Evolutionary conservation across 2,113 vertebrate species (phyloP), one percentile per base, ranked within the genome.

Genomic region (Cochlearius cochlearius): DNA sequence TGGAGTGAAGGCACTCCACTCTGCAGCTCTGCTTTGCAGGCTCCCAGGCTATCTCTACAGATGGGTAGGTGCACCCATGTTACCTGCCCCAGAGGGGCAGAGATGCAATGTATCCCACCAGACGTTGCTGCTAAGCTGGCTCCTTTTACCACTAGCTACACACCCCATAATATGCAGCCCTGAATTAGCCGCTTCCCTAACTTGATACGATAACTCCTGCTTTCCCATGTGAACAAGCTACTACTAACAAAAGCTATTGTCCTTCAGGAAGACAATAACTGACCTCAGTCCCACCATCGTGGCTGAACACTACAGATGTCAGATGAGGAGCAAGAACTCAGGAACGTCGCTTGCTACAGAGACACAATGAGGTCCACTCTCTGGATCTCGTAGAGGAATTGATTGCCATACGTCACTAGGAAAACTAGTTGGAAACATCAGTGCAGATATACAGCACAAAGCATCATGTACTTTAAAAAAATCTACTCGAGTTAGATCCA

Each of bases 391-490:
- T 5, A 62, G 15, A 67, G 34, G 17, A 76, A 38, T 2, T 30
- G 68, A 67, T 15, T 41, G 36, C 34, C 34, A 20, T 25, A 18
- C 15, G 50, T 75, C 80, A 52, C 64, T 0, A 10, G 43, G n/a
- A 96, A 83, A 92, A 86, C 30, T 88, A 80, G 92, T 14, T 47
- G 34, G 72, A 88, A 94, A 79, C 81, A 66, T 90, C 80, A 91
- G 36, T 69, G 39, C 59, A 79, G 34, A 45, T 8, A 77, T 6
- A 45, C 10, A n/a, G 4, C 25, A 26, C 41, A 67, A 77, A 71
- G 7, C 72, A 39, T 11, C 29, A 5, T 7, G 8, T 18, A 34
- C 38, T 95, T 79, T 77, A 66, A 17, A 86, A 86, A 69, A 88
- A 86, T 30, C 58, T 34, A 27, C 71, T 73, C 5, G 1, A 79